phyloP scores from a whole-genome alignment of 1,140 invertebrate species.

The Amyelois transitella region DNA sequence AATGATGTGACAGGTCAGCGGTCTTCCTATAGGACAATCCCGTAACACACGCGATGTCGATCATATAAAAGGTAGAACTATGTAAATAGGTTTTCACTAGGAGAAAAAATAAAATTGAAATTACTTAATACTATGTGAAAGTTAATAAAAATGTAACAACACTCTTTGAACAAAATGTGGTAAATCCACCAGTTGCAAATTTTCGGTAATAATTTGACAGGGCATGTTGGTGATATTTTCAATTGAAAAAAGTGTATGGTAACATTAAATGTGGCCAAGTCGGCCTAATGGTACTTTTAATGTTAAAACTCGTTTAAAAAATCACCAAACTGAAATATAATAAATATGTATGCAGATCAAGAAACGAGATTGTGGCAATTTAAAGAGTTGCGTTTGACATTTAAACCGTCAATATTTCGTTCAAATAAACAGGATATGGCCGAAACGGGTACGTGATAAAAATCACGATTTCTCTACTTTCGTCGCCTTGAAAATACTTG shows the following conservation, averaged over 20 bases:
- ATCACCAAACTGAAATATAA: background rate
- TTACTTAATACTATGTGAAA: too few relatives aligned
- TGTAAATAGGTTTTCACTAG: background rate
- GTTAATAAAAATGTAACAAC: too few relatives aligned
- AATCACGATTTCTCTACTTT: constrained; percentile 14
- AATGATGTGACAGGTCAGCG: too few relatives aligned
- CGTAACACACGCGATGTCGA: background rate
- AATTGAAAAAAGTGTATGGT: too few relatives aligned
- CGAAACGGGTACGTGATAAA: constrained; percentile 5
- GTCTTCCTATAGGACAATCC: too few relatives aligned
- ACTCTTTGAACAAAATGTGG: too few relatives aligned
- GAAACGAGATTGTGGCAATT: background rate
- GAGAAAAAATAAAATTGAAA: background rate
- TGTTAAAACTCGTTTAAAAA: too few relatives aligned
- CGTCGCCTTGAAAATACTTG: constrained; percentile 11
- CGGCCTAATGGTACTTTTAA: too few relatives aligned
- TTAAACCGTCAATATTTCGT: background rate
- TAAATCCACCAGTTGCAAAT: too few relatives aligned
- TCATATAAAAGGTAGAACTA: background rate
- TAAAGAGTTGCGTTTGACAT: background rate
- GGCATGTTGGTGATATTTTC: too few relatives aligned
- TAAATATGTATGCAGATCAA: background rate
- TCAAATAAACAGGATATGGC: background rate
- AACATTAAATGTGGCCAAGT: too few relatives aligned
- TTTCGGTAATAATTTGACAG: too few relatives aligned